Base-by-base conservation (phyloP, 2,888 invertebrate species). In the Machimus rusticus region DNA sequence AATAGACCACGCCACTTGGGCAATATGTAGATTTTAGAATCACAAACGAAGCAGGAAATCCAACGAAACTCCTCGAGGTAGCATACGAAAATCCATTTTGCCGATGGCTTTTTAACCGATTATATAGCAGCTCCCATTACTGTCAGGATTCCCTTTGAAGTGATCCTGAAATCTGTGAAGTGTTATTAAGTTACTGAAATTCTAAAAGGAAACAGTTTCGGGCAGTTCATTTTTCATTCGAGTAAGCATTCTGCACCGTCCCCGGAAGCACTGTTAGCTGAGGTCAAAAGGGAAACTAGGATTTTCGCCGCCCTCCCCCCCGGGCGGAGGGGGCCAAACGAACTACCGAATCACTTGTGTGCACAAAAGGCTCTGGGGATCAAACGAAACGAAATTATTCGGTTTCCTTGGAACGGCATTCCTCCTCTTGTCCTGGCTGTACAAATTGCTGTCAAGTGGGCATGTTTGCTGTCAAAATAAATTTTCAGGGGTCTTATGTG, bases 381-480 rank as follows among this genome's bases (percentile, higher is more conserved):
- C 85, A 85, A 85, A 85, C 74, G 85, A 43, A 85, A 85, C 74
- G 74, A 85, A 85, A 85, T 85, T 74, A 85, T 85, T 85, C 85
- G 46, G 85, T 43, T 74, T 74, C 74, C 74, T 74, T 82, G 28
- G 39, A 34, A 34, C 57, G 28, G 19, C 9, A 82, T 37, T 55
- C 31, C 57, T 82, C 66, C 57, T 57, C 57, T 19, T 39, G 19
- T 66, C 82, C 57, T 34, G 39, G 66, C 66, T n/a, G n/a, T 46
- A 85, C 85, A 85, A 85, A 85, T 85, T 85, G 74, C 85, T 74
- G 85, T 85, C 85, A 85, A 85, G 85, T 85, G 85, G 85, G 51
- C 46, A 85, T 85, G 85, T 85, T 85, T 85, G 85, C 85, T 85
- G 85, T 85, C 85, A 85, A 85, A 85, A 85, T 74, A 85, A 74